Evolutionary conservation across 2,797 vertebrate species (phyloP), one percentile per base, ranked within the genome.

Genomic region (Mormyrus hasselquistii): DNA sequence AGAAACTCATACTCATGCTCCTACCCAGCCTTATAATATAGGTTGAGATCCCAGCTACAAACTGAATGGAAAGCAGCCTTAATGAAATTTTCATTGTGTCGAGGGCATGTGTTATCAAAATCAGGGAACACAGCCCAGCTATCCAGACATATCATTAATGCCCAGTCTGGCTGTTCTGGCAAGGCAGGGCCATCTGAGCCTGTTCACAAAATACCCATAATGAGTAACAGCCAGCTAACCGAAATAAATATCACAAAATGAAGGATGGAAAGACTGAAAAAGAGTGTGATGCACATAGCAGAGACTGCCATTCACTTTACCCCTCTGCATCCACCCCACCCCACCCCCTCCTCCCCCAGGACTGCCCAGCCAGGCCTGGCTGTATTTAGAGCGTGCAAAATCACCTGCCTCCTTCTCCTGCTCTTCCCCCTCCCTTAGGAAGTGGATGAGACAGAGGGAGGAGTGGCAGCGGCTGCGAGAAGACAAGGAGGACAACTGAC

Each of bases 341-440:
- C n/a, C 57, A 9, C 22, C 22, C 3, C 59, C 22, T 10, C 22
- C 59, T 25, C 62, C 62, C 62, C 9, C 25, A 10, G 59, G 2
- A 16, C 57, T 34, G 87, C 29, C 89, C 79, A 87, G 50, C 94
- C 94, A 59, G 76, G 89, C 93, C 90, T 88, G 90, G 93, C 93
- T 94, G 94, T 95, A 96, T 96, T 95, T 96, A 95, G 95, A 96
- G 95, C 95, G 95, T 95, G 94, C 93, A 95, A 95, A 96, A 95
- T 95, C 92, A 91, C 94, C 93, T 93, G 95, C 95, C 95, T 95
- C 94, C 92, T 95, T 92, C 87, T 91, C 91, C 88, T 19, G 4
- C 85, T 87, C n/a, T 57, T 59, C 86, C 38, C 86, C 86, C 57
- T 47, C 62, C 55, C 90, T 85, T 90, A 92, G 88, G 91, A 91